Evolutionary conservation across 2,888 invertebrate species (phyloP).

Genomic region (Zygogramma bicolorata): DNA sequence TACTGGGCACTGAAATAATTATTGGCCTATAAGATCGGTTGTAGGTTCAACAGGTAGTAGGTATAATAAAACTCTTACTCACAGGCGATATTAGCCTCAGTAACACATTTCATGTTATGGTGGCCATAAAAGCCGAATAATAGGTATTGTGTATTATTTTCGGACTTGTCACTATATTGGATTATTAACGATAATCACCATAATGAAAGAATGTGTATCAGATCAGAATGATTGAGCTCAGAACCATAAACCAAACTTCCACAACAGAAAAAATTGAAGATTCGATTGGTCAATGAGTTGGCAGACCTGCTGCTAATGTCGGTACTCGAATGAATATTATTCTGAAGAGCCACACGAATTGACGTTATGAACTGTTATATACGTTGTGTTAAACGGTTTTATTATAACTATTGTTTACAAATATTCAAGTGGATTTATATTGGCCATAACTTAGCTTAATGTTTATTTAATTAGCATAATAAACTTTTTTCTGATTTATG

Average conservation of each 20-base stretch:
- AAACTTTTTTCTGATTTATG: constrained; percentile 35
- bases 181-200: background rate
- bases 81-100: background rate
- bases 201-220: background rate
- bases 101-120: background rate
- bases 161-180: background rate
- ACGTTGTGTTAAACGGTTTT: constrained; percentile 22
- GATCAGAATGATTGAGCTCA: too few species aligned
- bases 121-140: background rate
- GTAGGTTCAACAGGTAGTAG: background rate
- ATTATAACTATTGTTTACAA: constrained; percentile 39
- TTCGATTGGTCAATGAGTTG: too few species aligned
- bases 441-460: constrained; percentile 39
- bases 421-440: constrained; percentile 39
- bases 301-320: too few species aligned
- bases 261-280: too few species aligned
- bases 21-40: background rate
- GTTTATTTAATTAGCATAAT: constrained; percentile 39
- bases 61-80: background rate
- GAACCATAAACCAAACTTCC: too few species aligned
- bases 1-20: background rate
- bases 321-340: too few species aligned
- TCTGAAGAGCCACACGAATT: background rate
- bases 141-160: background rate
- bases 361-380: background rate